Evolutionary conservation across 2,113 vertebrate species (phyloP), one percentile per base, ranked within the genome.

Genomic region (Atractosteus spatula): DNA sequence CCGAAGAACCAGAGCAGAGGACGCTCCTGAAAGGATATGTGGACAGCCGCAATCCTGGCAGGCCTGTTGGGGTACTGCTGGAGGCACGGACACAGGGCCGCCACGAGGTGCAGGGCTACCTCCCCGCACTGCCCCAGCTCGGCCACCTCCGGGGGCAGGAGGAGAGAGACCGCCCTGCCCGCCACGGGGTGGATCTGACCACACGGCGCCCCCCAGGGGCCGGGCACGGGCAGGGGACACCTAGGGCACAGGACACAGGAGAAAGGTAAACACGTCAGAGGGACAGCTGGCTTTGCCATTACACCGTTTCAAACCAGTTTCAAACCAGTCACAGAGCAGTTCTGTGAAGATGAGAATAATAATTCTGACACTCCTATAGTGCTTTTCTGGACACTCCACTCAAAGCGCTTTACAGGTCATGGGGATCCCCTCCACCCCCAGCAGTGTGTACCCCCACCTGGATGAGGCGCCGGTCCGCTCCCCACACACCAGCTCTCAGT

Each of bases 21-120:
- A 5, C 47, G 47, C 10, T 51, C 47, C 47, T 10, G 29, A 66
- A 87, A 96, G 91, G 95, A 96, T 96, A 96, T 92, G 76, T 88
- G 87, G 77, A 93, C 82, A 14, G 79, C 79, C 42, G 87, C 82
- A 68, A 95, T 85, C 14, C 70, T 78, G 64, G 81, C 81, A 69
- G 78, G 56, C 70, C 91, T 79, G 83, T 89, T 90, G 66, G 92
- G 89, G 69, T 88, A 92, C 74, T 82, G 81, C 68, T 84, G 79
- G 66, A 87, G 80, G 81, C 90, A 93, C 3, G 93, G 93, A 17
- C 88, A 89, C 55, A 95, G 81, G 7, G 92, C 81, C 2, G 82
- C 86, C 4, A 90, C 84, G 11, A 88, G 77, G 61, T 82, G 84
- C 54, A 94, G 63, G 11, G 76, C 87, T 71, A 94, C 82, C 65